A percentile compares a stretch with the other conserved stretches of the same genome.
phyloP scores from a whole-genome alignment of 2,888 invertebrate genomes.

The Girardia tigrina region DNA sequence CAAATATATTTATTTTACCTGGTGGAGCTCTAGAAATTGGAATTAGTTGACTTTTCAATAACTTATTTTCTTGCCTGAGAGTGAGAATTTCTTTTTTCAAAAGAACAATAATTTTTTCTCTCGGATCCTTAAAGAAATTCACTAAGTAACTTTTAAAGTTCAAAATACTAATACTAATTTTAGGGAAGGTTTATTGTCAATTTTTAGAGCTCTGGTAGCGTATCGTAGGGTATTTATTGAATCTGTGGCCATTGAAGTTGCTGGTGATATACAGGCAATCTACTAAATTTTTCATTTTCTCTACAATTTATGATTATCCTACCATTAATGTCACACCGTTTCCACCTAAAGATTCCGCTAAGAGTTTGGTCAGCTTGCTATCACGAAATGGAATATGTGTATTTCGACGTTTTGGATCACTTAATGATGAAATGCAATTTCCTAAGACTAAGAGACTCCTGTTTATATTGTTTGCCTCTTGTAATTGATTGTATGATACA shows the following conservation, averaged over 20 bases:
- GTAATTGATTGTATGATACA: conserved; percentile 52
- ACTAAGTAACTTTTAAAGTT: conserved; percentile 25
- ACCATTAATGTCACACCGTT: conserved; percentile 87
- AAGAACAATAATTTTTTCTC: conserved; percentile 10
- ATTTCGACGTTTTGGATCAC: conserved; percentile 56
- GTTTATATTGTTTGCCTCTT: conserved; percentile 88
- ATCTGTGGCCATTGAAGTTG: conserved; percentile 68
- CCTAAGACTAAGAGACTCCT: conserved; percentile 83
- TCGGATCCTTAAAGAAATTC: conserved; percentile 25
- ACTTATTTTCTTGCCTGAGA: neutral
- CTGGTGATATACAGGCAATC: conserved; percentile 86
- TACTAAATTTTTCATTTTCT: conserved; percentile 45
- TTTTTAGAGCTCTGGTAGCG: conserved; percentile 77
- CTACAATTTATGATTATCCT: conserved; percentile 39
- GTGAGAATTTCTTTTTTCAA: neutral
- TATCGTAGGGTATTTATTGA: conserved; percentile 79
- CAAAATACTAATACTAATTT: conserved; percentile 63
- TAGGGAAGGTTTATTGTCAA: conserved; percentile 76
- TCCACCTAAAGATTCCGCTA: conserved; percentile 81
- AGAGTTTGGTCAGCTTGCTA: conserved; percentile 76
- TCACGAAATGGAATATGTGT: conserved; percentile 86
- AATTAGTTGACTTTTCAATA: conserved; percentile 3
- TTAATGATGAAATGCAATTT: conserved; percentile 80
- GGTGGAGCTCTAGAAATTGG: neutral
- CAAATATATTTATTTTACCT: neutral